phyloP scores from a whole-genome alignment of 2,888 invertebrate genomes.

The Hyppa rectilinea region DNA sequence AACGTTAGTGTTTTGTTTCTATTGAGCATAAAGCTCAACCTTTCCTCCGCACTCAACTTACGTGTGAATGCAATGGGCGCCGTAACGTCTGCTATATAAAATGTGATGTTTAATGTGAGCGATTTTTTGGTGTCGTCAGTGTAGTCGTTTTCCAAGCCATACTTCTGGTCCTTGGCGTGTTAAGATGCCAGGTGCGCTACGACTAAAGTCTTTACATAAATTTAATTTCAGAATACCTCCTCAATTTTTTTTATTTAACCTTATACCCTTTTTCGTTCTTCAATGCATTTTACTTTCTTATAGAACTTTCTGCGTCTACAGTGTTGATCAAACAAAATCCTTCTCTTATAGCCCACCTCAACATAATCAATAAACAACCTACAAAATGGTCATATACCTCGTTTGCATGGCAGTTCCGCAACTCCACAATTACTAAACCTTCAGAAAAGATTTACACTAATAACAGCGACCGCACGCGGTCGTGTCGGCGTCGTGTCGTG shows the following conservation, averaged over 20 bases:
- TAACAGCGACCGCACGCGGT: slow-evolving; percentile 55
- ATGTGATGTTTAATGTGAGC: slow-evolving; percentile 63
- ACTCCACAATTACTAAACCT: slow-evolving; percentile 42
- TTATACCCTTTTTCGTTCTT: not conserved
- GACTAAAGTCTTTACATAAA: not conserved
- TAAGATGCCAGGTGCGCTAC: too few relatives aligned
- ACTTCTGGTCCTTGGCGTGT: too few relatives aligned
- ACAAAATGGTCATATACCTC: slow-evolving; percentile 16
- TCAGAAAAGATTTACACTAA: slow-evolving; percentile 65
- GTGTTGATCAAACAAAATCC: slow-evolving; percentile 6
- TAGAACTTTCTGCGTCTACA: not conserved
- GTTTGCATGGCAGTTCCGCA: slow-evolving; percentile 19
- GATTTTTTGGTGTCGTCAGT: slow-evolving; percentile 25
- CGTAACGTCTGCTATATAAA: slow-evolving; percentile 73
- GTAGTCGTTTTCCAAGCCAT: not conserved
- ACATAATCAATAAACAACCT: slow-evolving; percentile 35
- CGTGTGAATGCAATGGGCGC: slow-evolving; percentile 66
- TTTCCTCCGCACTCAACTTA: slow-evolving; percentile 57
- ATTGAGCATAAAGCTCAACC: slow-evolving; percentile 54
- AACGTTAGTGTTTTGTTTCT: slow-evolving; percentile 51
- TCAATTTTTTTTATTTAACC: not conserved
- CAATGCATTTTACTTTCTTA: not conserved
- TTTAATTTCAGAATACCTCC: not conserved
- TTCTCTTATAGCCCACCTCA: slow-evolving; percentile 3
- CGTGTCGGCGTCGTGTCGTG: slow-evolving; percentile 66